Evolutionary conservation across 2,888 invertebrate genomes (phyloP).

Genomic region (Drosophila recens): DNA sequence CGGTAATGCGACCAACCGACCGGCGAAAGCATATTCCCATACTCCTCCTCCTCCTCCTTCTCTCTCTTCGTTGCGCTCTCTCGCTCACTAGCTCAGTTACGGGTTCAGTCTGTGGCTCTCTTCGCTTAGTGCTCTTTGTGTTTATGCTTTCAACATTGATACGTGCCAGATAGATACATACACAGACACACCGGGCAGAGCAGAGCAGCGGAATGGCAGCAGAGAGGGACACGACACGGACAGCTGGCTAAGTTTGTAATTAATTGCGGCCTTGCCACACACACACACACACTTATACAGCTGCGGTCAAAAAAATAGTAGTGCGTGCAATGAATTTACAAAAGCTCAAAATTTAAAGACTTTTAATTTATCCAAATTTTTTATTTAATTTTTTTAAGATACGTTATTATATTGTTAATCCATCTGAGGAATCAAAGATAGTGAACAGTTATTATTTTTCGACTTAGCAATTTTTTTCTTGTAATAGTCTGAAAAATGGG

Average conservation of each 20-base stretch:
- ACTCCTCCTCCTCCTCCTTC: constrained; percentile 21
- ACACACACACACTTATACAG: too few species aligned
- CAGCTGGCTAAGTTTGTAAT: constrained; percentile 78
- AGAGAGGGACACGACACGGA: constrained; percentile 60
- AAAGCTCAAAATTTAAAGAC: too few species aligned
- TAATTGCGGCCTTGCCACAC: constrained; percentile 79
- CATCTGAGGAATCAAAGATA: too few species aligned
- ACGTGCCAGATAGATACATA: constrained; percentile 63
- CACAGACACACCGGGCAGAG: constrained; percentile 6
- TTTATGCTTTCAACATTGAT: constrained; percentile 77
- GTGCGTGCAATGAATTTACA: too few species aligned
- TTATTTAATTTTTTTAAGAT: too few species aligned
- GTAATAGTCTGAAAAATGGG: too few species aligned
- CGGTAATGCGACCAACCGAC: constrained; percentile 27
- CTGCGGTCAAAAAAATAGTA: too few species aligned
- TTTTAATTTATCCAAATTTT: too few species aligned
- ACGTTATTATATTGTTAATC: too few species aligned
- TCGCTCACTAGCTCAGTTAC: constrained; percentile 4
- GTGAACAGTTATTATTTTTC: too few species aligned
- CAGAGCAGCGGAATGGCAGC: constrained; percentile 18
- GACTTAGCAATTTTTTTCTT: too few species aligned
- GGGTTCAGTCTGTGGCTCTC: constrained; percentile 32
- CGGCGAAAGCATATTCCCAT: constrained; percentile 57
- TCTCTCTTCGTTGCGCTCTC: constrained; percentile 23
- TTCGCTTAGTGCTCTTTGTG: constrained; percentile 55